Conservation (phyloP, 2,797 vertebrate species). For the Chelmon rostratus region DNA sequence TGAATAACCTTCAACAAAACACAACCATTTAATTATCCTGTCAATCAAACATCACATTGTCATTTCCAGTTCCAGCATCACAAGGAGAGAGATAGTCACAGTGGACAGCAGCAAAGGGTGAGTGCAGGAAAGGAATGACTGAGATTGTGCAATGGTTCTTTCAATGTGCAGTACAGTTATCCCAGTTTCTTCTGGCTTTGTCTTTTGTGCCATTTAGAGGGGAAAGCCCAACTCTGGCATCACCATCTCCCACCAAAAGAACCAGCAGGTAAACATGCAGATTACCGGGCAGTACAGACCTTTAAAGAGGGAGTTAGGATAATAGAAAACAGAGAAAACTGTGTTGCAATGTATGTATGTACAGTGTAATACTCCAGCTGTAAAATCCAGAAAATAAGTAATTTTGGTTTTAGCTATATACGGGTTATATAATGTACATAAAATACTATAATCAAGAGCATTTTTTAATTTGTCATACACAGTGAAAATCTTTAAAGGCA, state of each 20-base stretch:
- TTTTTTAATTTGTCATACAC: not conserved
- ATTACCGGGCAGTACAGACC: not conserved
- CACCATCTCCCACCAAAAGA: slow-evolving; percentile 56
- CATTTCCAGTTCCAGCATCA: slow-evolving; percentile 48
- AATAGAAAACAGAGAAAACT: slow-evolving; percentile 1
- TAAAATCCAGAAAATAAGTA: too few species aligned
- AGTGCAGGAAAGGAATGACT: slow-evolving; percentile 23
- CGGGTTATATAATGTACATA: not conserved
- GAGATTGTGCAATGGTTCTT: not conserved
- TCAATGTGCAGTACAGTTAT: not conserved
- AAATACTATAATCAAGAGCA: not conserved
- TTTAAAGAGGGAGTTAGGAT: not conserved
- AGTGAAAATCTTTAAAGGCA: not conserved
- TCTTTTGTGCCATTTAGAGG: slow-evolving; percentile 49
- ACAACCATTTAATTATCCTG: not conserved
- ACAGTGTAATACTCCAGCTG: not conserved
- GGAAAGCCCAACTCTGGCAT: slow-evolving; percentile 40
- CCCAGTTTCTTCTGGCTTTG: slow-evolving; percentile 1
- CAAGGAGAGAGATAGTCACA: slow-evolving; percentile 47
- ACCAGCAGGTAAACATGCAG: slow-evolving; percentile 72
- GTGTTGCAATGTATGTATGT: not conserved
- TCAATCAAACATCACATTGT: slow-evolving; percentile 26
- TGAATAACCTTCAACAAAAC: not conserved
- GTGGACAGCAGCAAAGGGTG: slow-evolving; percentile 67
- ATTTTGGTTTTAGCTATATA: not conserved